Base-by-base conservation (phyloP, 2,113 vertebrate genomes). In the Phoxinus phoxinus region DNA sequence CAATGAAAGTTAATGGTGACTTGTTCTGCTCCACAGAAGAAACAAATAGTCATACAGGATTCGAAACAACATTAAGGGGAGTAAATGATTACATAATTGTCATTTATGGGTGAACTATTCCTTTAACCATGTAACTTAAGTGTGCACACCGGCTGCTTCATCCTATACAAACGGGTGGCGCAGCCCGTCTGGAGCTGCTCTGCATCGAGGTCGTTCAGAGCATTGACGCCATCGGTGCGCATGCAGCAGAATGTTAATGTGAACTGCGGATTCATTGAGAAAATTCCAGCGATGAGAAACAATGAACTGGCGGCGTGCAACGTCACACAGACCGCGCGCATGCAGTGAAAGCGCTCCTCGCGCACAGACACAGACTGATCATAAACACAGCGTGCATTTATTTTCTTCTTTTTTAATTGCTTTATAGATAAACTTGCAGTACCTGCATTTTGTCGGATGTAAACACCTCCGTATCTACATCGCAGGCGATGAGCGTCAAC, bases 381-480 rank as follows among this genome's bases (percentile, higher is more conserved):
- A 86, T 63, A 81, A 48, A 44, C 72, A 51, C 5, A 61, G 58
- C 58, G 82, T 78, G 88, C 89, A 61, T 79, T 48, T 46, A 58
- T 67, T 30, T 17, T 27, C 21, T 51, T 69, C 6, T 79, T 53
- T 35, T 53, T 65, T 1, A 44, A 21, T 51, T 27, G 13, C 4
- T 56, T 81, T 69, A 9, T n/a, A n/a, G 82, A 84, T 41, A 44
- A 25, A 81, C 56, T 48, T 59, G 23, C 48, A 80, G 69, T 95
- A 95, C 95, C 95, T 95, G 94, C 94, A 95, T 91, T 89, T 95
- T 95, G 91, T 95, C 93, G 78, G 93, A 95, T 0, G 94, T 95
- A 87, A 95, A 95, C 91, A 95, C 94, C 88, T 95, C 95, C 32
- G 41, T 90, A 88, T 95, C 95, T 83, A 95, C 94, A 84, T 95